phyloP scores from a whole-genome alignment of 2,888 invertebrate species.

The Caenorhabditis sp. region DNA sequence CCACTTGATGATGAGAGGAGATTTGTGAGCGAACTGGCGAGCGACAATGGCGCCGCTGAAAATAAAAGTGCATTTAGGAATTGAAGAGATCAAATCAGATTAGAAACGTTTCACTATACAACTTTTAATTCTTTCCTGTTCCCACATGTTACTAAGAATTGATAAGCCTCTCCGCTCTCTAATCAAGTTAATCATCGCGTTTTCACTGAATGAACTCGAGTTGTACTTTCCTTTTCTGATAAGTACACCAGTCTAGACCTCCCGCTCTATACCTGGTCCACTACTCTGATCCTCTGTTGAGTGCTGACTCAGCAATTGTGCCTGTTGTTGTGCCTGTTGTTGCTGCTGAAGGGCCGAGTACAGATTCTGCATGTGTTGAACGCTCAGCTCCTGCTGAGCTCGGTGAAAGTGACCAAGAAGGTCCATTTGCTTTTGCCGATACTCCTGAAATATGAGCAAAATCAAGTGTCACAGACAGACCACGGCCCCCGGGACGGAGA shows the following conservation, averaged over 20 bases:
- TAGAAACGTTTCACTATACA: too few relatives aligned
- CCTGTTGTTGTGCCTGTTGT: neutral
- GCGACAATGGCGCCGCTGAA: constrained; percentile 53
- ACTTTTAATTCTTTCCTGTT: too few relatives aligned
- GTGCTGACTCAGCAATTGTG: constrained; percentile 25
- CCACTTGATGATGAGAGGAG: constrained; percentile 54
- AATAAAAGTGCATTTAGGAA: neutral
- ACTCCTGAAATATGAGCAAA: constrained; percentile 63
- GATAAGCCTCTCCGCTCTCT: too few relatives aligned
- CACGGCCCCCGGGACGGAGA: neutral
- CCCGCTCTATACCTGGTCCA: constrained; percentile 33
- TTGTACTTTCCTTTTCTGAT: neutral
- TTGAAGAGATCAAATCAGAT: neutral
- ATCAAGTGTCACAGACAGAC: neutral
- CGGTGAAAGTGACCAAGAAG: constrained; percentile 68
- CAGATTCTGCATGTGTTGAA: constrained; percentile 66
- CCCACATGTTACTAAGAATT: too few relatives aligned
- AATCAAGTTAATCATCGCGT: neutral
- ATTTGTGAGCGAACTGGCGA: constrained; percentile 59
- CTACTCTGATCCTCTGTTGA: constrained; percentile 38
- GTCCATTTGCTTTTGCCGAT: constrained; percentile 74
- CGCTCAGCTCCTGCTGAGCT: constrained; percentile 66
- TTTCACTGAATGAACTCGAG: neutral
- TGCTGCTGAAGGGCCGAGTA: constrained; percentile 39
- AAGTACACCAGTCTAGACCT: too few relatives aligned